Evolutionary conservation across 2,113 vertebrate species (phyloP), one percentile per base, ranked within the genome.

Genomic region (Ia io): DNA sequence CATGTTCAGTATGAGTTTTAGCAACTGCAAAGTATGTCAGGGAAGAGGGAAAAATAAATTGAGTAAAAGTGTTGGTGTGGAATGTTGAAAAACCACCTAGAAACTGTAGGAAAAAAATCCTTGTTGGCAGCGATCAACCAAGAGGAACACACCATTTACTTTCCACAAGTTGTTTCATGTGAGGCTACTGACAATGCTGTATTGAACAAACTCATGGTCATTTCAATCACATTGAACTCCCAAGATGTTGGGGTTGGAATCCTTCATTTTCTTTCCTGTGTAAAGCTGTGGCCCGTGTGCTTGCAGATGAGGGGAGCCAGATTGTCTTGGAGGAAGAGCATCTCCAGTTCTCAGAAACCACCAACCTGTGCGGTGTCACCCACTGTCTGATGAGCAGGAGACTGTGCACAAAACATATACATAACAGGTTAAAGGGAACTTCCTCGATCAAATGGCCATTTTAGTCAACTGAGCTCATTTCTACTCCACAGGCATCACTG

Each of bases 1-100:
- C 53, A 44, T 37, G 74, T 61, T 92, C 80, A 92, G 12, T 53
- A 71, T 93, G 35, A 90, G 74, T 79, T 93, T 85, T 74, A 76
- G 69, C 49, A 93, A 76, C 2, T 87, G 44, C 14, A 84, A 93
- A 93, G 35, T 77, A 74, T 65, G 28, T 80, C 67, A n/a, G 80
- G 28, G 25, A 88, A 80, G 14, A 42, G 32, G 6, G 61, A 0
- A 20, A 70, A 84, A 28, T 9, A 61, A 56, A 67, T 25, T 70
- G 51, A 87, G 28, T 84, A 76, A 78, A 92, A 42, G 28, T 8
- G 0, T 1, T 67, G 84, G 2, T 88, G 28, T 79, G 8, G 35
- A 87, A 90, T 80, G 44, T 17, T 42, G n/a, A 90, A 44, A 83
- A 85, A 90, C 87, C 1, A 76, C 16, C 14, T 56, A 42, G 61